These are phyloP conservation scores for Brassicogethes aeneus DNA, from an alignment of 2,888 invertebrate genomes.

Conservation along the genomic window DNA sequence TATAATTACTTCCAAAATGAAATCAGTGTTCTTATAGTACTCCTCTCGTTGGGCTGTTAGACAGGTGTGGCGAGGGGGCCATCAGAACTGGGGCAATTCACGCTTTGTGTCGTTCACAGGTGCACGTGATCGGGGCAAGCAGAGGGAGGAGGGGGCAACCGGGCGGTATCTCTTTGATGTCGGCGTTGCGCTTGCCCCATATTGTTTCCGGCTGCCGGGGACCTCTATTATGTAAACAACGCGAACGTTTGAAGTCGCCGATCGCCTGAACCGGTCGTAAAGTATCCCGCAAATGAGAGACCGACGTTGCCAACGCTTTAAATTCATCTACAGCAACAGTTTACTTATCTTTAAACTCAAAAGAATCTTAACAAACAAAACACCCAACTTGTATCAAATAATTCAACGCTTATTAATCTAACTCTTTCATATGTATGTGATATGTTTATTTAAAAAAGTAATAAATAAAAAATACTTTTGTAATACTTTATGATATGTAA, in stretches of 20 bases:
- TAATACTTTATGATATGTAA: too few species aligned
- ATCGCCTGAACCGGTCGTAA: conserved; percentile 36
- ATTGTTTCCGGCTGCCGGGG: conserved; percentile 50
- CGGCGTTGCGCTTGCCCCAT: conserved; percentile 39
- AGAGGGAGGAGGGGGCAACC: conserved; percentile 5
- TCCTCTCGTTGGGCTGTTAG: not conserved
- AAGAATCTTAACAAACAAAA: too few species aligned
- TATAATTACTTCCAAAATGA: too few species aligned
- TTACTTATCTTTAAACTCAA: too few species aligned
- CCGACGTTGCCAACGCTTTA: conserved; percentile 13
- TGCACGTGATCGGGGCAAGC: conserved; percentile 13
- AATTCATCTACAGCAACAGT: too few species aligned
- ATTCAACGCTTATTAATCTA: too few species aligned
- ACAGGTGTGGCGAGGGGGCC: conserved; percentile 13
- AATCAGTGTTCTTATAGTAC: too few species aligned
- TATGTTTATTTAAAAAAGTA: too few species aligned
- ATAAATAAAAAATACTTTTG: too few species aligned
- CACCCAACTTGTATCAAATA: too few species aligned
- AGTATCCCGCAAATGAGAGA: conserved; percentile 36
- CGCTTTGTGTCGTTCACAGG: conserved; percentile 24
- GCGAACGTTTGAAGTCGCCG: conserved; percentile 54
- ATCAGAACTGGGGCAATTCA: conserved; percentile 32
- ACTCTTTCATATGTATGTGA: too few species aligned
- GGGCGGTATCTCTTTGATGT: conserved; percentile 39
- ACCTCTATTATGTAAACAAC: conserved; percentile 64